These are phyloP conservation scores for Puffinus mauretanicus DNA, from an alignment of 2,113 vertebrate species.

Conservation along the genomic window DNA sequence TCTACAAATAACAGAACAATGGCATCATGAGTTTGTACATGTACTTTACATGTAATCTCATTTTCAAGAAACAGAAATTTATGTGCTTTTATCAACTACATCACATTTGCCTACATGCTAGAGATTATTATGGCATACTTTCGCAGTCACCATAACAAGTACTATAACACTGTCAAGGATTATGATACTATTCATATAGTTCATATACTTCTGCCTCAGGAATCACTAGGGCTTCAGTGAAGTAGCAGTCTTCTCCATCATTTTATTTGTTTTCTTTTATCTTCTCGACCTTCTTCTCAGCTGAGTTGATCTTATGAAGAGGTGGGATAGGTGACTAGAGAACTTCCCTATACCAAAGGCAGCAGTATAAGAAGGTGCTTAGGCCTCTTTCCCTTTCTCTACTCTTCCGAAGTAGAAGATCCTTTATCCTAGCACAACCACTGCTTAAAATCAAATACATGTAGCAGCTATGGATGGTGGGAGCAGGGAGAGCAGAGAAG, in stretches of 20 bases:
- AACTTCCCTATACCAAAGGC: neutral
- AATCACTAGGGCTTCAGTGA: neutral
- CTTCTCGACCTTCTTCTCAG: neutral
- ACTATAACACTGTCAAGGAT: neutral
- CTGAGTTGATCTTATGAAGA: neutral
- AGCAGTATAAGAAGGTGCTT: neutral
- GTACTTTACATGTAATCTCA: neutral
- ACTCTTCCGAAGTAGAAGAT: neutral
- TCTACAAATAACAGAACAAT: conserved; percentile 21
- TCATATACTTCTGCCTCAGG: neutral
- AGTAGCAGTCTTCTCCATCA: neutral
- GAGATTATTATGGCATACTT: neutral
- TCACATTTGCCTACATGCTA: neutral
- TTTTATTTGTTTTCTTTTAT: neutral
- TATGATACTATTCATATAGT: neutral
- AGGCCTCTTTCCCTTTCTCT: neutral
- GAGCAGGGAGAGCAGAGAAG: neutral
- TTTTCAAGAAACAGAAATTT: neutral
- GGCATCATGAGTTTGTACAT: neutral
- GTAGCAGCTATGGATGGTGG: neutral
- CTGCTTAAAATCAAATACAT: neutral
- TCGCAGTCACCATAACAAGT: rapidly evolving
- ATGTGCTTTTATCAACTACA: neutral
- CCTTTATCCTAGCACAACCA: neutral
- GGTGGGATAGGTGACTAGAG: neutral